Evolutionary conservation across 64 coral and sea anemone species (phyloP), one percentile per base, ranked within the genome.

Genomic region (Catalaphyllia jardinei): DNA sequence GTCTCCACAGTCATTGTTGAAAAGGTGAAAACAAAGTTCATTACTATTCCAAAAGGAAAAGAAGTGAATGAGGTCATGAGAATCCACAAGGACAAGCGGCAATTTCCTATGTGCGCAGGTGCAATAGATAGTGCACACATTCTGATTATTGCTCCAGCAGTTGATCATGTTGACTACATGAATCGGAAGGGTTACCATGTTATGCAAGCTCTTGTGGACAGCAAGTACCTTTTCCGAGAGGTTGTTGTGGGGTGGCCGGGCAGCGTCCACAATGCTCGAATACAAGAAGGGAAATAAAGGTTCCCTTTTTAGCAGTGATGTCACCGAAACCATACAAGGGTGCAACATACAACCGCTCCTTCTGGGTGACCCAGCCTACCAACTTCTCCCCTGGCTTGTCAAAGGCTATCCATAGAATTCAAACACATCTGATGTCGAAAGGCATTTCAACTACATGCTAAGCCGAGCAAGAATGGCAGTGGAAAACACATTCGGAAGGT

Each of bases 41-140:
- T 80, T 28, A 67, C 52, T 8, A 77, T 90, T 33, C 63, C 88
- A 20, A 82, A 80, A 72, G 88, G 88, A 31, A 77, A 90, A 9
- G 88, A 90, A 9, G 13, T 90, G n/a, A 78, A 90, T 57, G 50
- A 90, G 28, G 62, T 90, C 15, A 73, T 82, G 50, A 18, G 29
- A 90, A 57, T 30, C 62, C 82, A 80, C 52, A 90, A 80, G 19
- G 62, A 72, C 33, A 90, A 90, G 50, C 82, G 78, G 77, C 60
- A 69, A 67, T 90, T 90, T 72, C 88, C 88, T 55, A 79, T 73
- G 78, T 90, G 88, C 52, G 62, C 52, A 55, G 88, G 88, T 28
- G 77, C 88, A 38, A 71, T 86, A 13, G 33, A 35, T 35, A 76
- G 88, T 59, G 57, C 62, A 2, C 77, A 90, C n/a, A 81, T 90